Evolutionary conservation across 2,797 vertebrate species (phyloP), one percentile per base, ranked within the genome.

Genomic region (Epinephelus malabaricus): DNA sequence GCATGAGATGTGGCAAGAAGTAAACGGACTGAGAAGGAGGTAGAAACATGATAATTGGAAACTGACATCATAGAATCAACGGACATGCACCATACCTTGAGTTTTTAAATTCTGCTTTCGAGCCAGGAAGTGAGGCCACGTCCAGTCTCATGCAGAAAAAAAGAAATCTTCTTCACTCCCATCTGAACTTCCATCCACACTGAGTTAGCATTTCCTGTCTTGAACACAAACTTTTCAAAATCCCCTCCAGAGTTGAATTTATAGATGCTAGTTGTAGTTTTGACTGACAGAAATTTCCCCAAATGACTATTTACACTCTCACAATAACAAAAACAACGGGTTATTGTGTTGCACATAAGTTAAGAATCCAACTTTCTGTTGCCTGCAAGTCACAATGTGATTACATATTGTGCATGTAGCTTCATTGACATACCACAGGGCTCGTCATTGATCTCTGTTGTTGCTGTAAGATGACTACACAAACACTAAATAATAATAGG

Each of bases 1-100:
- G 27, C 47, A 53, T 56, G 66, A n/a, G 13, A 54, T 46, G 17
- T 55, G 65, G 60, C n/a, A 49, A 69, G 40, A 73, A 19, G 25
- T 55, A 72, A 86, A 75, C 73, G 51, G 54, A 72, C 70, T 47
- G 51, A 43, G 43, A 25, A 71, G 12, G 17, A 25, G 6, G 55
- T 21, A 13, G 15, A 55, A 70, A 71, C 25, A 53, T 18, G 14
- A 51, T 54, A 47, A 64, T 18, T 30, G 15, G n/a, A 55, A 17
- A 34, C 27, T 18, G 4, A 66, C 50, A 61, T 76, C 43, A 50
- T 21, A 63, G 18, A 47, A 58, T 7, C 38, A 7, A 34, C 30
- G 6, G 30, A 18, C 3, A 43, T 68, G n/a, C 1, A 1, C 38
- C 53, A 38, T 11, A 47, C 5, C 17, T 45, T 73, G 12, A 8